Conservation (phyloP, 2,797 vertebrate genomes). For the Betta splendens region DNA sequence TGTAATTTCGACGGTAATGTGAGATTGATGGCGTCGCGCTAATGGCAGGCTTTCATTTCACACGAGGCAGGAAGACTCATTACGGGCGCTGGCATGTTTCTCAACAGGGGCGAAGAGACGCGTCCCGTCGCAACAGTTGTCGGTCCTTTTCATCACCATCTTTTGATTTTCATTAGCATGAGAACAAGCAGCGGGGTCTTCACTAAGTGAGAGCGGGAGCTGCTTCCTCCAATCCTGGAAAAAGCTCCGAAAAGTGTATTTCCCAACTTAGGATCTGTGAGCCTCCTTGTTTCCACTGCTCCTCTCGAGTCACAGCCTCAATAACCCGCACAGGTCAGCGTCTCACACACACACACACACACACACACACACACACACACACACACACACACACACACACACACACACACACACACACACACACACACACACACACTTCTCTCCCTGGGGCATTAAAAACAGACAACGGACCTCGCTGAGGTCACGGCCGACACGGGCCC, state of each 20-base stretch:
- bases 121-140: conserved; percentile 64
- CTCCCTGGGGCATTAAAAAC: conserved; percentile 72
- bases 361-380: conserved; percentile 30
- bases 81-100: conserved; percentile 61
- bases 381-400: conserved; percentile 30
- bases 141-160: conserved; percentile 62
- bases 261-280: conserved; percentile 16
- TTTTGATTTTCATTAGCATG: conserved; percentile 53
- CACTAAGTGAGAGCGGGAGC: conserved; percentile 7
- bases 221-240: conserved; percentile 11
- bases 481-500: conserved; percentile 75
- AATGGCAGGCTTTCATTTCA: conserved; percentile 70
- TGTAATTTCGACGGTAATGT: conserved; percentile 71
- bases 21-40: conserved; percentile 67
- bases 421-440: conserved; percentile 32
- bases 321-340: conserved; percentile 70
- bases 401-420: conserved; percentile 30
- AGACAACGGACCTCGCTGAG: conserved; percentile 74
- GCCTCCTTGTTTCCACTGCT: conserved; percentile 53
- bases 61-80: conserved; percentile 65
- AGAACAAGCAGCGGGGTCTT: not conserved
- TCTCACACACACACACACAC: conserved; percentile 29
- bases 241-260: conserved; percentile 8
- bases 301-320: conserved; percentile 62
- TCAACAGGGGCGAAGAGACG: conserved; percentile 41